A percentile compares a stretch with the other conserved stretches of the same genome.
phyloP scores from a whole-genome alignment of 2,797 vertebrate genomes.

The Graptemys geographica region DNA sequence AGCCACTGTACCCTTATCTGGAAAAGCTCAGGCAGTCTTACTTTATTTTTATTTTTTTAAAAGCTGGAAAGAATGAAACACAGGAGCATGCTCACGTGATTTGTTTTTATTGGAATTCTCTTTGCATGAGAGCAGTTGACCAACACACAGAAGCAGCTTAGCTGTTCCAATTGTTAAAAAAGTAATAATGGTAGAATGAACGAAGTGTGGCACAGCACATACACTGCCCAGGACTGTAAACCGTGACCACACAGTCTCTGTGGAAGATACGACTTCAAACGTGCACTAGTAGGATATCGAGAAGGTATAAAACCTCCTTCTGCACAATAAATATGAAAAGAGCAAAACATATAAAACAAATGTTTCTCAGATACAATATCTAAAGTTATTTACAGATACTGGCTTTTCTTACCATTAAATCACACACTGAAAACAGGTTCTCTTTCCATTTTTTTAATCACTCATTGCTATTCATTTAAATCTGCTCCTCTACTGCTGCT shows the following conservation, averaged over 20 bases:
- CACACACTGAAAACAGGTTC: slow-evolving; percentile 33
- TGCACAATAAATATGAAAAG: slow-evolving; percentile 86
- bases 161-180: slow-evolving; percentile 76
- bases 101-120: slow-evolving; percentile 88
- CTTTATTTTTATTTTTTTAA: neutral
- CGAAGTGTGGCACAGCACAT: slow-evolving; percentile 74
- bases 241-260: slow-evolving; percentile 46
- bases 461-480: slow-evolving; percentile 12
- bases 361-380: slow-evolving; percentile 84
- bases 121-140: slow-evolving; percentile 85
- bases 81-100: slow-evolving; percentile 50
- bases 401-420: slow-evolving; percentile 65
- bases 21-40: neutral
- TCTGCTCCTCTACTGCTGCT: slow-evolving; percentile 9
- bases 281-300: slow-evolving; percentile 43
- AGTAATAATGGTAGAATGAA: slow-evolving; percentile 48
- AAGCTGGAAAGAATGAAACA: slow-evolving; percentile 30
- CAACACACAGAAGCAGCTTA: slow-evolving; percentile 84
- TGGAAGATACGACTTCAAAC: neutral
- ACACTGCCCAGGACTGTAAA: slow-evolving; percentile 60
- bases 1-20: neutral
- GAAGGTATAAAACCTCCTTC: slow-evolving; percentile 56
- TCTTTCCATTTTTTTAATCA: neutral
- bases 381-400: slow-evolving; percentile 89
- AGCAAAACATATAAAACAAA: slow-evolving; percentile 83